phyloP scores from a whole-genome alignment of 2,113 vertebrate genomes.

The Oryzias woworae region DNA sequence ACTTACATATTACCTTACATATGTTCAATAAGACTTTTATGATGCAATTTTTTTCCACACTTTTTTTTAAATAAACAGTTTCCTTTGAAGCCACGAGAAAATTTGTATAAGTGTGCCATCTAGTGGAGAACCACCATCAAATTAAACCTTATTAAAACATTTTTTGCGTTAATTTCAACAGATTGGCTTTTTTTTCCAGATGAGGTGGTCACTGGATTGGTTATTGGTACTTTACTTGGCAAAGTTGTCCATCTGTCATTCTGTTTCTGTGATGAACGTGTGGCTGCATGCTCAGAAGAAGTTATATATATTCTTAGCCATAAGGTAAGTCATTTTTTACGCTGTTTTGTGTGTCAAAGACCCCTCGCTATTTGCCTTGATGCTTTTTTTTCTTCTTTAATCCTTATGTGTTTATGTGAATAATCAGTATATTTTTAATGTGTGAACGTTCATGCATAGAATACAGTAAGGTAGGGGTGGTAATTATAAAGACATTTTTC shows the following conservation, averaged over 20 bases:
- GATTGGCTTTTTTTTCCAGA: conserved; percentile 71
- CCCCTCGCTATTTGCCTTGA: too few species aligned
- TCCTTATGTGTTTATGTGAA: too few species aligned
- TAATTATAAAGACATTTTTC: too few species aligned
- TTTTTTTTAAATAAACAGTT: too few species aligned
- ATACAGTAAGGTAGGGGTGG: too few species aligned
- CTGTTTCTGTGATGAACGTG: conserved; percentile 73
- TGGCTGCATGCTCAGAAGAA: conserved; percentile 78
- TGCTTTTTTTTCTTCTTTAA: too few species aligned
- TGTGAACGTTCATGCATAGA: too few species aligned
- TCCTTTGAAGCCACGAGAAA: background rate
- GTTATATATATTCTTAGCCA: conserved; percentile 74
- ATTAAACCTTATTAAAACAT: background rate
- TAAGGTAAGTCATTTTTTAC: conserved; percentile 69
- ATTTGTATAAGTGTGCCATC: conserved; percentile 21
- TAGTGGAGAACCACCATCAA: conserved; percentile 3
- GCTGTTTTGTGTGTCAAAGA: background rate
- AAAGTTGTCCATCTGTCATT: conserved; percentile 78
- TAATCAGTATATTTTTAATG: too few species aligned
- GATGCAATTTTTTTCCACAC: too few species aligned
- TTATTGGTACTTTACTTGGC: conserved; percentile 79
- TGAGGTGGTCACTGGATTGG: conserved; percentile 70
- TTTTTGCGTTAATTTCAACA: background rate
- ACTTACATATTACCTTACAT: too few species aligned
- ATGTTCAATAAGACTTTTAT: too few species aligned